Conservation (phyloP, 2,888 invertebrate species). For the Caenorhabditis sp. region DNA sequence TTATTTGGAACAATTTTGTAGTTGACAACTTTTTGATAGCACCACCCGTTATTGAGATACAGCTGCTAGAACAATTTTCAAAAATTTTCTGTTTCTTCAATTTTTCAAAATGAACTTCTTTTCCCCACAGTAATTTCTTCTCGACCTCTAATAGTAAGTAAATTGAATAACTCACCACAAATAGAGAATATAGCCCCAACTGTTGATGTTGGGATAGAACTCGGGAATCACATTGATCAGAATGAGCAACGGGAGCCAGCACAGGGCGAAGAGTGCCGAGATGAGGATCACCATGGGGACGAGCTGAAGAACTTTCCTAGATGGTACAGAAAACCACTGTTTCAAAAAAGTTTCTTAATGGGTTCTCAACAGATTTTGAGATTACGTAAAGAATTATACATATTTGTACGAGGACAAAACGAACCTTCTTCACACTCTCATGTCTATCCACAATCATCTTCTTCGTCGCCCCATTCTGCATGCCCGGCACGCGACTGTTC, state of each 20-base stretch:
- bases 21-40: not conserved
- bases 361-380: no score
- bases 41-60: not conserved
- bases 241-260: conserved; percentile 83
- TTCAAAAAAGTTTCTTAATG: not conserved
- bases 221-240: conserved; percentile 81
- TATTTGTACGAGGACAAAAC: no score
- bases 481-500: conserved; percentile 81
- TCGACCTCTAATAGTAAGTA: no score
- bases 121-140: no score
- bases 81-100: no score
- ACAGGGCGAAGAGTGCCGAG: conserved; percentile 80
- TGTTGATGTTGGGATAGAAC: conserved; percentile 74
- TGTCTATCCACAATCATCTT: conserved; percentile 78
- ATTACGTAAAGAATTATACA: no score
- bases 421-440: conserved; percentile 82
- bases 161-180: conserved; percentile 72
- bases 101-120: no score
- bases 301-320: conserved; percentile 80
- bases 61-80: not conserved
- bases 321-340: not conserved
- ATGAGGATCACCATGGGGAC: conserved; percentile 83
- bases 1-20: not conserved
- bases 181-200: conserved; percentile 80
- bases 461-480: conserved; percentile 69